phyloP scores from a whole-genome alignment of 2,797 vertebrate species.

The Varecia variegata region DNA sequence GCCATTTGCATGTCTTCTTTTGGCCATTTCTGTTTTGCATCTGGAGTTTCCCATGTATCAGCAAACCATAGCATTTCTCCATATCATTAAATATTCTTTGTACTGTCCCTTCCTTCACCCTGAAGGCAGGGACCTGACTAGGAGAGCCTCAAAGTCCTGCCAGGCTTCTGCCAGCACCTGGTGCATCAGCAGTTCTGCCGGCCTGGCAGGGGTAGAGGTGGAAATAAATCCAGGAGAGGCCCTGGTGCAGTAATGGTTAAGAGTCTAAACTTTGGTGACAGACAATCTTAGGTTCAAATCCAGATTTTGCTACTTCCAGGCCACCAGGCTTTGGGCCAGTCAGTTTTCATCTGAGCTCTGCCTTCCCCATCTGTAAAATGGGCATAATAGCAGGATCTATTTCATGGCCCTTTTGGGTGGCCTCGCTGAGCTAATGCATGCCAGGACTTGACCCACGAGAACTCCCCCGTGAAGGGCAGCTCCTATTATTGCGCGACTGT shows the following conservation, averaged over 20 bases:
- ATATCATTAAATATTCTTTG: neutral
- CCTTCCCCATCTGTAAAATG: neutral
- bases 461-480: neutral
- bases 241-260: neutral
- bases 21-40: neutral
- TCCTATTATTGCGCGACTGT: neutral
- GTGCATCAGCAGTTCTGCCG: neutral
- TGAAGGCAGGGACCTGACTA: neutral
- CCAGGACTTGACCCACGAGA: neutral
- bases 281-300: neutral
- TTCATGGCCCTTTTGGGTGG: neutral
- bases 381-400: neutral
- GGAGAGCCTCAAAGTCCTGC: neutral
- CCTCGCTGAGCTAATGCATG: neutral
- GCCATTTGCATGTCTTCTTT: neutral
- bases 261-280: neutral
- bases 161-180: neutral
- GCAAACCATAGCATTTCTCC: neutral
- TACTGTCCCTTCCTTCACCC: neutral
- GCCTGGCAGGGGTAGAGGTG: neutral
- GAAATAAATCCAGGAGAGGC: neutral
- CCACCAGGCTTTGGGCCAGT: neutral
- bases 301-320: slow-evolving; percentile 30
- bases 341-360: neutral
- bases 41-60: neutral